A percentile compares a stretch with the other conserved stretches of the same genome.
phyloP scores from a whole-genome alignment of 2,888 invertebrate genomes.

The Tenthredo notha region DNA sequence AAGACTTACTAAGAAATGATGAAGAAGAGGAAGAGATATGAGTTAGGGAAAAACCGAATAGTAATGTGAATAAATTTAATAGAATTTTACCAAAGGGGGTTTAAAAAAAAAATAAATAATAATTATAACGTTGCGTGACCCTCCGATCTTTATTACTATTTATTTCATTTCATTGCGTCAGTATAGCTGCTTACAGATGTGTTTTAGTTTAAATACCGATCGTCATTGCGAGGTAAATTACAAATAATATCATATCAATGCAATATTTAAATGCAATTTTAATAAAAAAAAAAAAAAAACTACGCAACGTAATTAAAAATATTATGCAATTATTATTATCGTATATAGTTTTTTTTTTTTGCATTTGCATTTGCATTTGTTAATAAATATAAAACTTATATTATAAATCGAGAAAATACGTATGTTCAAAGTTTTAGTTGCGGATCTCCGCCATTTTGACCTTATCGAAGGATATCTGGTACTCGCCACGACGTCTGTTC shows the following conservation, averaged over 20 bases:
- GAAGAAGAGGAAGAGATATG: not conserved
- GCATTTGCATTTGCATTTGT: not conserved
- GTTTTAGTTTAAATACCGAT: slow-evolving; percentile 18
- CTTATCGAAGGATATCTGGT: slow-evolving; percentile 76
- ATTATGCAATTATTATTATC: no score
- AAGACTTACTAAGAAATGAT: not conserved
- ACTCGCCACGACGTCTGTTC: slow-evolving; percentile 30
- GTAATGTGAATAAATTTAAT: not conserved
- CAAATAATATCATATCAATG: no score
- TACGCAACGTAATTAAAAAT: not conserved
- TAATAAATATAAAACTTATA: not conserved
- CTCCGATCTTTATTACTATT: slow-evolving; percentile 55
- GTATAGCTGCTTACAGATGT: not conserved
- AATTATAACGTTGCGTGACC: not conserved
- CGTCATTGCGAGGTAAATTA: not conserved
- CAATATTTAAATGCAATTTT: not conserved
- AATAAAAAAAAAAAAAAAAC: no score
- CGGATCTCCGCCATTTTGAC: slow-evolving; percentile 74
- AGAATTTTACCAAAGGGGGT: not conserved
- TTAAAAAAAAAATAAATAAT: not conserved
- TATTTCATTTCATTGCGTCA: slow-evolving; percentile 67
- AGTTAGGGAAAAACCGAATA: not conserved
- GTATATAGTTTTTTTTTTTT: no score
- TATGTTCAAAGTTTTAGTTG: slow-evolving; percentile 14
- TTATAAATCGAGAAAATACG: no score